phyloP scores from a whole-genome alignment of 1,140 invertebrate species.

The Polyergus mexicanus region DNA sequence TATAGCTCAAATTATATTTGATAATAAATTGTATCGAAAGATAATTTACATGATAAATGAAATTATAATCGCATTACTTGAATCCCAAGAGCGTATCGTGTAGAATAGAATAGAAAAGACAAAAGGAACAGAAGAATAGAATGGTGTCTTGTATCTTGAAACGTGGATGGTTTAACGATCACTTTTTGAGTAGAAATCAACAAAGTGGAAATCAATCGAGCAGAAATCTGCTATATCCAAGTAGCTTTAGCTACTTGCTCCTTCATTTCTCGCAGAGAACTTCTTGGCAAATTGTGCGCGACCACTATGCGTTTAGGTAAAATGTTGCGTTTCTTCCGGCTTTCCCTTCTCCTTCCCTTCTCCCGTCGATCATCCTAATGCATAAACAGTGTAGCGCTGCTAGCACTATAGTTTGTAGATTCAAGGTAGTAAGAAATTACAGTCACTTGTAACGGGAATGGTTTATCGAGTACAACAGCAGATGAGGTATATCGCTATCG shows the following conservation, averaged over 20 bases:
- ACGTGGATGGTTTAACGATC: no score
- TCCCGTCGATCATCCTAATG: slow-evolving; percentile 40
- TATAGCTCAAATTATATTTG: no score
- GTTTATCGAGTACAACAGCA: slow-evolving; percentile 40
- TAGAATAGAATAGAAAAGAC: no score
- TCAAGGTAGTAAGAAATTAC: slow-evolving; percentile 50
- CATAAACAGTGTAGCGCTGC: slow-evolving; percentile 51
- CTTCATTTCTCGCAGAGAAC: slow-evolving; percentile 59
- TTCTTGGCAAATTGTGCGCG: slow-evolving; percentile 65
- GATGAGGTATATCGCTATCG: slow-evolving; percentile 23
- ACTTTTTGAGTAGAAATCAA: no score
- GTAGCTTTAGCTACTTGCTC: background rate
- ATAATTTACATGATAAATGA: no score
- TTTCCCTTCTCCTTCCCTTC: background rate
- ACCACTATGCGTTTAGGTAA: slow-evolving; percentile 39
- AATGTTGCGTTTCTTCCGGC: slow-evolving; percentile 56
- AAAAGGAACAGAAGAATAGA: no score
- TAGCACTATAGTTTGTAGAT: slow-evolving; percentile 11
- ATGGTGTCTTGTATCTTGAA: no score
- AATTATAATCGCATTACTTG: no score
- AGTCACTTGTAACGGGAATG: slow-evolving; percentile 48
- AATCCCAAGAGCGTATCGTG: no score
- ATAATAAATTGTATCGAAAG: no score
- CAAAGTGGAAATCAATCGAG: no score
- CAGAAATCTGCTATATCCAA: background rate